A percentile compares a stretch with the other conserved stretches of the same genome.
These are phyloP conservation scores for Cryptotermes secundus DNA, from an alignment of 1,140 invertebrate genomes.

Conservation along the genomic window DNA sequence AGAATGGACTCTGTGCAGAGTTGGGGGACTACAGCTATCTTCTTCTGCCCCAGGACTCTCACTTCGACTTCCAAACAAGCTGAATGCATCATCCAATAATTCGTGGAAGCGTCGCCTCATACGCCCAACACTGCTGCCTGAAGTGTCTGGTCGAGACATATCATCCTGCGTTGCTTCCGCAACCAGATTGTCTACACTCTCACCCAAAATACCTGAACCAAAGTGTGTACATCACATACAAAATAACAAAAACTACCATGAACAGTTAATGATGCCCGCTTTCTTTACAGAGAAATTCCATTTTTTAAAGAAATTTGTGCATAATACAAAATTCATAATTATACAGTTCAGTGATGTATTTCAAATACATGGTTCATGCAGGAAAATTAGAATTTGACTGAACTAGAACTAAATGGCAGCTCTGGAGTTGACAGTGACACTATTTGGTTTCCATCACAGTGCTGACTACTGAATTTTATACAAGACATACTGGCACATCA, in stretches of 20 bases:
- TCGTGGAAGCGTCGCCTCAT: constrained; percentile 65
- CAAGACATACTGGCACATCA: constrained; percentile 36
- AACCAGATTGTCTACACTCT: background rate
- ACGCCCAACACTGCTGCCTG: background rate
- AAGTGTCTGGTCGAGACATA: background rate
- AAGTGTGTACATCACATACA: background rate
- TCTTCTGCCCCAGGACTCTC: constrained; percentile 46
- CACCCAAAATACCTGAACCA: background rate
- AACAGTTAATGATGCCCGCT: background rate
- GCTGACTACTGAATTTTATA: too few species aligned
- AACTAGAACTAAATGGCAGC: too few species aligned
- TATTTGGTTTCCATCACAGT: too few species aligned
- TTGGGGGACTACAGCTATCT: constrained; percentile 33
- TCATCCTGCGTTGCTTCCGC: constrained; percentile 19
- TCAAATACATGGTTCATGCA: too few species aligned
- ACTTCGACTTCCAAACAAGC: constrained; percentile 58
- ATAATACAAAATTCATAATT: too few species aligned
- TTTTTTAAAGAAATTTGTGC: background rate
- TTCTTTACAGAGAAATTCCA: too few species aligned
- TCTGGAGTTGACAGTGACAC: too few species aligned
- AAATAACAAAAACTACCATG: too few species aligned
- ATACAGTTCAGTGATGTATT: too few species aligned
- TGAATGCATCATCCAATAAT: constrained; percentile 66
- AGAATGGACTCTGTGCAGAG: constrained; percentile 49
- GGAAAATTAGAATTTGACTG: too few species aligned